Conservation (phyloP, 2,797 vertebrate genomes). For the Macropus fuliginosus region DNA sequence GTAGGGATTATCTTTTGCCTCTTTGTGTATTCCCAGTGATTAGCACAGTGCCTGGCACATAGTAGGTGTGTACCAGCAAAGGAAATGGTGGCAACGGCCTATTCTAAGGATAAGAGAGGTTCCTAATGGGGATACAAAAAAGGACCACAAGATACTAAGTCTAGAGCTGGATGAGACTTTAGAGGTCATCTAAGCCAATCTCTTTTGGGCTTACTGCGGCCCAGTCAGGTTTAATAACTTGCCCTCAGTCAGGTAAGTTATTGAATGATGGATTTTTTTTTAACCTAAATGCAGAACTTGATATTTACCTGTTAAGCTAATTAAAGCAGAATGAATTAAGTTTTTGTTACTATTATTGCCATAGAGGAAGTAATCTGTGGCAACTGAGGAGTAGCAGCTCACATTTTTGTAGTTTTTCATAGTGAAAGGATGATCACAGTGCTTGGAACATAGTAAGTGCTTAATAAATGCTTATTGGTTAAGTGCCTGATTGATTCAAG, state of each 20-base stretch:
- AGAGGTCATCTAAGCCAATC: not conserved
- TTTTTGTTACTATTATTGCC: too few species aligned
- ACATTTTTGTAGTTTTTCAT: not conserved
- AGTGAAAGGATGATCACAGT: not conserved
- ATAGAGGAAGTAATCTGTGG: not conserved
- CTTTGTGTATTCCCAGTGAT: not conserved
- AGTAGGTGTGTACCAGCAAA: not conserved
- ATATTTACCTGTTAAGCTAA: not conserved
- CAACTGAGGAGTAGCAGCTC: not conserved
- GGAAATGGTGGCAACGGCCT: not conserved
- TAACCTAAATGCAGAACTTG: not conserved
- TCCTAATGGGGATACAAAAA: not conserved
- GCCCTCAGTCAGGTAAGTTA: not conserved
- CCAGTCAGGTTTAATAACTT: not conserved
- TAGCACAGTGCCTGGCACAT: not conserved
- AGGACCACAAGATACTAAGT: not conserved
- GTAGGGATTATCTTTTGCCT: not conserved
- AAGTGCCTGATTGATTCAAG: not conserved
- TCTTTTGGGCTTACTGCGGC: not conserved
- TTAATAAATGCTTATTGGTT: not conserved
- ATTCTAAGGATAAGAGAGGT: not conserved
- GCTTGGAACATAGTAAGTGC: not conserved
- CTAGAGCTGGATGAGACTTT: not conserved
- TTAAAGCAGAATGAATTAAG: not conserved
- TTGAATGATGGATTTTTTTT: not conserved